Evolutionary conservation across 2,888 invertebrate genomes (phyloP).

Genomic region (Hydrotaea diabolus): DNA sequence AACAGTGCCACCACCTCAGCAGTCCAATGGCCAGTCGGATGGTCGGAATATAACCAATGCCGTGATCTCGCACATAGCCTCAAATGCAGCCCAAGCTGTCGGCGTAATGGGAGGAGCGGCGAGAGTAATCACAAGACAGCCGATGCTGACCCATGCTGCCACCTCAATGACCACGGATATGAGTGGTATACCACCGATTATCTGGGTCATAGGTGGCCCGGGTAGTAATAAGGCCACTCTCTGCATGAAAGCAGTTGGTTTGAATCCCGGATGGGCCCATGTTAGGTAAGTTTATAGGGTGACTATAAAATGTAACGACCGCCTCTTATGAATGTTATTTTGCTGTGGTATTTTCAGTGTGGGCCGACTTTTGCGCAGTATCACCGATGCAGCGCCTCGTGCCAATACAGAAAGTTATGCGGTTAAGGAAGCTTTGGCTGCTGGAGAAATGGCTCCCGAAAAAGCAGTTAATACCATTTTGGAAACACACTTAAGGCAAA

Average conservation of each 20-base stretch:
- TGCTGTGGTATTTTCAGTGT: slow-evolving; percentile 81
- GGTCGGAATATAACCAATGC: slow-evolving; percentile 70
- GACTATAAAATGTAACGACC: neutral
- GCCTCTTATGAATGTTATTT: neutral
- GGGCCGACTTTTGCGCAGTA: slow-evolving; percentile 88
- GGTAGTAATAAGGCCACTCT: slow-evolving; percentile 93
- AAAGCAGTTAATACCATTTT: slow-evolving; percentile 90
- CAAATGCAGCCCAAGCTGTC: slow-evolving; percentile 70
- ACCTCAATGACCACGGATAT: slow-evolving; percentile 70
- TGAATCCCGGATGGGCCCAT: slow-evolving; percentile 88
- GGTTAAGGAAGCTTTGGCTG: slow-evolving; percentile 86
- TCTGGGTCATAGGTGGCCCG: slow-evolving; percentile 91
- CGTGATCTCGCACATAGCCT: slow-evolving; percentile 69
- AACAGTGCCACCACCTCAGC: slow-evolving; percentile 66
- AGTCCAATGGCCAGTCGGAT: slow-evolving; percentile 50
- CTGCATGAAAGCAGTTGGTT: slow-evolving; percentile 87
- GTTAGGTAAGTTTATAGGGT: slow-evolving; percentile 82
- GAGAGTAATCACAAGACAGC: slow-evolving; percentile 74
- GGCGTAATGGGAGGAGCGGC: slow-evolving; percentile 60
- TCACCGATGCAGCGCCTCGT: slow-evolving; percentile 86
- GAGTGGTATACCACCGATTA: slow-evolving; percentile 79
- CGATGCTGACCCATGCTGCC: slow-evolving; percentile 68
- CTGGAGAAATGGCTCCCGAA: slow-evolving; percentile 90
- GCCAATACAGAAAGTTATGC: slow-evolving; percentile 85
- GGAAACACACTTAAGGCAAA: slow-evolving; percentile 84